A percentile compares a stretch with the other conserved stretches of the same genome.
These are phyloP conservation scores for Petromus typicus DNA, from an alignment of 2,113 vertebrate species.

Conservation along the genomic window DNA sequence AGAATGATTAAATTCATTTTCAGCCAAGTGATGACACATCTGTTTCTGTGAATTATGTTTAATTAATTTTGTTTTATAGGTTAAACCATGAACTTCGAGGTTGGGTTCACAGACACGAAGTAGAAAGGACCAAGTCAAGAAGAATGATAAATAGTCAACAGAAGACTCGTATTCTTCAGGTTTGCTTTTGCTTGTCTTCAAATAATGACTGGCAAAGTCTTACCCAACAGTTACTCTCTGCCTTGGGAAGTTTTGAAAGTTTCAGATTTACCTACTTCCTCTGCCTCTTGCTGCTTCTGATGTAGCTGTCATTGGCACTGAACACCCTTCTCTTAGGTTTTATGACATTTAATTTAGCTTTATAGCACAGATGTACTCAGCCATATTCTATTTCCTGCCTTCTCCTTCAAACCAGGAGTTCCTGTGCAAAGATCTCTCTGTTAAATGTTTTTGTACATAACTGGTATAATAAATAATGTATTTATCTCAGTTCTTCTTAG, in stretches of 20 bases:
- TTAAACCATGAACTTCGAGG: conserved; percentile 92
- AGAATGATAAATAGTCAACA: conserved; percentile 86
- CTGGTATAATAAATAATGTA: not conserved
- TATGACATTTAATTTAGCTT: not conserved
- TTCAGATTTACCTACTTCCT: not conserved
- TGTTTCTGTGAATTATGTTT: not conserved
- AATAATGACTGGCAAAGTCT: not conserved
- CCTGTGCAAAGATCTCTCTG: not conserved
- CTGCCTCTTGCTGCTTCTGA: not conserved
- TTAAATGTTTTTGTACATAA: not conserved
- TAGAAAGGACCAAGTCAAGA: conserved; percentile 91
- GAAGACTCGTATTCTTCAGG: conserved; percentile 83
- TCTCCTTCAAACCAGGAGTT: not conserved
- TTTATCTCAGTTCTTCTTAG: not conserved
- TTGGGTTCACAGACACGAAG: conserved; percentile 95
- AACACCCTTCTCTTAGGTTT: not conserved
- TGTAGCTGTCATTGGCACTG: not conserved
- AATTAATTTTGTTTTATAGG: conserved; percentile 81
- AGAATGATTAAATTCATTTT: conserved; percentile 25
- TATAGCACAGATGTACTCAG: not conserved
- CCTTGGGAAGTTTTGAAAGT: not conserved
- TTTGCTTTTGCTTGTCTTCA: conserved; percentile 41
- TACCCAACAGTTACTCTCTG: not conserved
- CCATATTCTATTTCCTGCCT: not conserved
- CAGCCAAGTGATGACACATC: not conserved